A percentile compares a stretch with the other conserved stretches of the same genome.
Evolutionary conservation across 2,888 invertebrate species (phyloP).

Genomic region (Heliconius hortense): DNA sequence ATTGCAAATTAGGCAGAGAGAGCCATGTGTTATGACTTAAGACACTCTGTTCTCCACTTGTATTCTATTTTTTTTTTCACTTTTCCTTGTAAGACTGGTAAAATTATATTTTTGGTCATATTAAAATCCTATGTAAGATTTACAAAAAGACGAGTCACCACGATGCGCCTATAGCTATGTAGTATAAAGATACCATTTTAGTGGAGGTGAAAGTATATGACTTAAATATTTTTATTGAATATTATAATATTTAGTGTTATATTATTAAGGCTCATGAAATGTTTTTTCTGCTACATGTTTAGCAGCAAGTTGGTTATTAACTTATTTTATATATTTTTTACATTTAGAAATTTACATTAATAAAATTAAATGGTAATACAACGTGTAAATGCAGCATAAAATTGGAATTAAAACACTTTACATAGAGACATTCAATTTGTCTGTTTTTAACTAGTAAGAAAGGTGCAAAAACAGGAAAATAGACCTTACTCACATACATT

Average conservation of each 20-base stretch:
- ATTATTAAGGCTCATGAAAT: background rate
- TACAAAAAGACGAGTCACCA: background rate
- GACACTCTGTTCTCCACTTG: no score
- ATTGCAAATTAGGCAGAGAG: no score
- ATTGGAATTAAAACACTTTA: conserved; percentile 8
- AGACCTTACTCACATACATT: background rate
- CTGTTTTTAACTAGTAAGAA: background rate
- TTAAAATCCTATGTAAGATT: no score
- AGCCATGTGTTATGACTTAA: no score
- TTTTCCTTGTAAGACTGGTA: no score
- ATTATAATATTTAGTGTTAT: background rate
- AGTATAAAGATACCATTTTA: background rate
- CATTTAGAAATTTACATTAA: background rate
- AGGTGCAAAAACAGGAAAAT: background rate
- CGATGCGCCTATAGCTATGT: background rate
- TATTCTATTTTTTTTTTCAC: no score
- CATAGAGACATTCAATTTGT: background rate
- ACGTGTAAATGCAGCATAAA: background rate
- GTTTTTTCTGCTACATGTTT: background rate
- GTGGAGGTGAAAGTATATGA: background rate
- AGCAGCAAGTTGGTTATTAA: background rate
- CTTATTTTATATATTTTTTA: background rate
- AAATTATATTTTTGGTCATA: no score
- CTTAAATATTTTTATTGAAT: background rate
- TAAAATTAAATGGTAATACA: background rate